Evolutionary conservation across 2,888 invertebrate genomes (phyloP).

Genomic region (Carabus problematicus): DNA sequence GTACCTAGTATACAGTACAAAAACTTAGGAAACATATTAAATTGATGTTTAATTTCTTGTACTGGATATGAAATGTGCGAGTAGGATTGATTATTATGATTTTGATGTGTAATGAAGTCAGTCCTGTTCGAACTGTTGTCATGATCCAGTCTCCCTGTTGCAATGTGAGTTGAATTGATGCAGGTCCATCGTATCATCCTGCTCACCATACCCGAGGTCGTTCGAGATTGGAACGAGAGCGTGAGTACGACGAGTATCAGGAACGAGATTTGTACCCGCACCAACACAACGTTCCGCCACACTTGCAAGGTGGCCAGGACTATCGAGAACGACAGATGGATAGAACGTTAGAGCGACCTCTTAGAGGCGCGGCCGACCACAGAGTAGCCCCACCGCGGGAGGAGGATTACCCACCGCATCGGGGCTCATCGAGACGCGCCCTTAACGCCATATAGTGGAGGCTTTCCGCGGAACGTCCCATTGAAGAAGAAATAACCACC

Average conservation of each 20-base stretch:
- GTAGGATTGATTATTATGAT: too few species aligned
- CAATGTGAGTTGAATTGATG: slow-evolving; percentile 28
- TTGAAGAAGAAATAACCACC: slow-evolving; percentile 60
- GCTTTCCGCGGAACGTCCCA: slow-evolving; percentile 61
- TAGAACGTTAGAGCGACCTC: slow-evolving; percentile 20
- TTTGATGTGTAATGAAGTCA: too few species aligned
- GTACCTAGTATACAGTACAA: too few species aligned
- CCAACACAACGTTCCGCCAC: slow-evolving; percentile 50
- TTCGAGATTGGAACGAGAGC: slow-evolving; percentile 61
- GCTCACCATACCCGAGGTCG: slow-evolving; percentile 58
- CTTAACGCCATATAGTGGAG: slow-evolving; percentile 77
- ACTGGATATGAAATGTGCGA: too few species aligned
- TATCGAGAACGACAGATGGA: slow-evolving; percentile 54
- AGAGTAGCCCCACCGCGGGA: slow-evolving; percentile 49
- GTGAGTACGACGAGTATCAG: slow-evolving; percentile 65
- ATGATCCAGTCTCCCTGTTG: too few species aligned
- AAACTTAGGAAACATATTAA: too few species aligned
- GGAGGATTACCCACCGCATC: slow-evolving; percentile 60
- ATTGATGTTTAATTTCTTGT: too few species aligned
- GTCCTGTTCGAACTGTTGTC: too few species aligned
- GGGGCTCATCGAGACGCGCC: slow-evolving; percentile 72
- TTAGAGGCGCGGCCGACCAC: slow-evolving; percentile 23
- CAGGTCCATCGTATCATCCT: slow-evolving; percentile 60
- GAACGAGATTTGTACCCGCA: slow-evolving; percentile 53
- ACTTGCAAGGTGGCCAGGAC: slow-evolving; percentile 56